Conservation (phyloP, 2,113 vertebrate species). For the Odocoileus hemionus region DNA sequence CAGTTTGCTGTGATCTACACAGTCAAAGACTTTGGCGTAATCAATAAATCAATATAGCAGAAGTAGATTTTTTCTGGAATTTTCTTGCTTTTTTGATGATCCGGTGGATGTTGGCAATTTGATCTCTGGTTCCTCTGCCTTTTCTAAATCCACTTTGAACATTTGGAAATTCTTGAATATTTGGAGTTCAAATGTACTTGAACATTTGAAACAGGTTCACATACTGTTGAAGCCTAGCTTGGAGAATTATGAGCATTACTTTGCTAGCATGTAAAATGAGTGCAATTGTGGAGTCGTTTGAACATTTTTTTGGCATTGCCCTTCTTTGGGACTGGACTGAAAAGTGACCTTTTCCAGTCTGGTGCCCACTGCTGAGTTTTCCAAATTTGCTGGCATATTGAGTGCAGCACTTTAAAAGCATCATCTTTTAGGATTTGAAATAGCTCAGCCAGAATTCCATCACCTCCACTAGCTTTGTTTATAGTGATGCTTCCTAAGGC, state of each 20-base stretch:
- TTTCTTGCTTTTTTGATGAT: background rate
- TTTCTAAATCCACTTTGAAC: background rate
- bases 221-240: background rate
- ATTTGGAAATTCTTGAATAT: background rate
- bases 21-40: background rate
- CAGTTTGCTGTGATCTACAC: background rate
- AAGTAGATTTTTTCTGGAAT: background rate
- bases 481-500: background rate
- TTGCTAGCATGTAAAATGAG: background rate
- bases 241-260: background rate
- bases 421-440: background rate
- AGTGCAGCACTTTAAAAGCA: background rate
- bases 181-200: background rate
- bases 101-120: background rate
- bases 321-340: background rate
- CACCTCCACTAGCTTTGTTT: background rate
- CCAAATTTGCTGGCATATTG: background rate
- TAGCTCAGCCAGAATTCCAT: background rate
- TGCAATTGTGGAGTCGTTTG: background rate
- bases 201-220: background rate
- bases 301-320: background rate
- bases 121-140: background rate
- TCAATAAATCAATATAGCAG: background rate
- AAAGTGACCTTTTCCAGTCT: background rate
- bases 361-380: background rate